Base-by-base conservation (phyloP, 2,797 vertebrate species). In the Malurus leucopterus region DNA sequence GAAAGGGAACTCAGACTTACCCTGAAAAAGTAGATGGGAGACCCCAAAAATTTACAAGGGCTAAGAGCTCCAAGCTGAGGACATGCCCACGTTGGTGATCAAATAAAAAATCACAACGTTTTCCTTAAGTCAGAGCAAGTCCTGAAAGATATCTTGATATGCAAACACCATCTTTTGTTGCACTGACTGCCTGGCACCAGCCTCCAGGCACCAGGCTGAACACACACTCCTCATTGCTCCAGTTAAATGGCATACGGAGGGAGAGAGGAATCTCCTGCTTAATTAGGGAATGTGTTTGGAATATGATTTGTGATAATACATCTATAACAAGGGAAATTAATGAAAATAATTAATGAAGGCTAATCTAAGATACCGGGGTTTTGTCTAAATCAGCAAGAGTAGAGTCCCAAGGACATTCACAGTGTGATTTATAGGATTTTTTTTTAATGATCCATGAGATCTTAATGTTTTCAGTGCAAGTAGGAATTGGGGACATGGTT, bases 341-440 rank as follows among this genome's bases (percentile, higher is more conserved):
- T 90, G 70, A 85, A 91, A 72, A 78, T 83, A 85, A 89, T 90
- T 92, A 89, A 93, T 91, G 84, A 80, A 58, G 73, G 44, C 62
- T 90, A 89, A 91, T 89, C 78, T 64, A 41, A 83, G 68, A 89
- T 89, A 89, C 55, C 47, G 40, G 67, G 47, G n/a, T 87, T 93
- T 93, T 80, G 65, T 62, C 91, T 88, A 77, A 79, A 93, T 83
- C 91, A 90, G 81, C 84, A 90, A 75, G 62, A 86, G 73, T 6
- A 50, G 61, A 86, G 54, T 88, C 75, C 72, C 51, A 77, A 91
- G 88, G 81, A 92, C 72, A 93, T 69, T 44, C n/a, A 68, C 17
- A 3, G 3, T 55, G 27, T 92, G 88, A 93, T 87, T 91, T 90
- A 80, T 62, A 46, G 20, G 57, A 58, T 8, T 34, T 70, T 81